phyloP scores from a whole-genome alignment of 2,888 invertebrate species.

The Zygaena filipendulae region DNA sequence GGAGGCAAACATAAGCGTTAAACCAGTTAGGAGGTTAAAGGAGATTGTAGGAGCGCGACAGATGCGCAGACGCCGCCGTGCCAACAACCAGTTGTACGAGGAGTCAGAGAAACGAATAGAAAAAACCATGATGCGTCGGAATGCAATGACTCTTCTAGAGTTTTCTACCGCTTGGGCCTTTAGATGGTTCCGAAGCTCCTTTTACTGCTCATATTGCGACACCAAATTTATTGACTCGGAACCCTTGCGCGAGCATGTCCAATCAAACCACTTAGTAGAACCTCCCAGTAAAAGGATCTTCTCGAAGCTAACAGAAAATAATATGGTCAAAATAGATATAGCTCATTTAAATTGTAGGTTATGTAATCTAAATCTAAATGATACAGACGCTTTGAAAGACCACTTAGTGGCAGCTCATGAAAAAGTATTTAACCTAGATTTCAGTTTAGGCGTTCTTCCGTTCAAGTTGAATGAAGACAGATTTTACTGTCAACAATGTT shows the following conservation, averaged over 20 bases:
- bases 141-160: slow-evolving; percentile 46
- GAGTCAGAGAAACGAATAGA: slow-evolving; percentile 49
- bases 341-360: slow-evolving; percentile 38
- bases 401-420: slow-evolving; percentile 35
- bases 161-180: slow-evolving; percentile 57
- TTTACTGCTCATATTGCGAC: slow-evolving; percentile 54
- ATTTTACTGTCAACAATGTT: slow-evolving; percentile 45
- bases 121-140: slow-evolving; percentile 56
- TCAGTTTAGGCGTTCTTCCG: slow-evolving; percentile 50
- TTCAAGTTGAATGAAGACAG: slow-evolving; percentile 39
- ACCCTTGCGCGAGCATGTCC: slow-evolving; percentile 35
- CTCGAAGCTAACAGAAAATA: slow-evolving; percentile 49
- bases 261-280: slow-evolving; percentile 29
- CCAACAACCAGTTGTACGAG: slow-evolving; percentile 51
- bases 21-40: slow-evolving; percentile 45
- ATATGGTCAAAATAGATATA: slow-evolving; percentile 56
- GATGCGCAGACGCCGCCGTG: slow-evolving; percentile 50
- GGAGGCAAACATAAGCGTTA: slow-evolving; percentile 27
- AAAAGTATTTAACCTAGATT: slow-evolving; percentile 28
- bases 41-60: slow-evolving; percentile 52
- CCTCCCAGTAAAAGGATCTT: slow-evolving; percentile 39
- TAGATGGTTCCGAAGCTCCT: slow-evolving; percentile 49
- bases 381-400: slow-evolving; percentile 35
- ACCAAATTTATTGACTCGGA: slow-evolving; percentile 37
- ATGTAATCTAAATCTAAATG: slow-evolving; percentile 28